Base-by-base conservation (phyloP, 2,113 vertebrate species). In the Hippocampus abdominalis region DNA sequence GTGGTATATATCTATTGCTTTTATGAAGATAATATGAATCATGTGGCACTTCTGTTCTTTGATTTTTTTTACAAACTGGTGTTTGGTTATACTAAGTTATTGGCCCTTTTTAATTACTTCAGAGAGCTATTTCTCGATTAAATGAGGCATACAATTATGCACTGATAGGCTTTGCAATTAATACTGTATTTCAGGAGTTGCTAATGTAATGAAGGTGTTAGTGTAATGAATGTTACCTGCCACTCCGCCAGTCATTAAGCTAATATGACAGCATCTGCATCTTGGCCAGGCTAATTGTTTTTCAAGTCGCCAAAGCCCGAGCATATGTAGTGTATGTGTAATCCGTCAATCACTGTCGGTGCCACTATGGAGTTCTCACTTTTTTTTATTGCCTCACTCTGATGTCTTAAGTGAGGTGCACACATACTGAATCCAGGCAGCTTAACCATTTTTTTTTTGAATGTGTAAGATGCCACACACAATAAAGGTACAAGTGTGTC, bases 221-320 rank as follows among this genome's bases (percentile, higher is more conserved):
- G 69, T 68, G 67, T 86, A 84, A 90, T 89, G 86, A 85, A 87
- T 87, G 75, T 77, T 81, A 86, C 82, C 77, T 86, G 82, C 80
- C 87, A 88, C 78, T 70, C 27, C 72, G 25, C 66, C 57, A 57
- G 74, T 86, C 82, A 90, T 87, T 86, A 83, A 77, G 76, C 76
- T 82, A 78, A 77, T 67, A 79, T 79, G 84, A 77, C 69, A 42
- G 62, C 79, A 72, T 87, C 49, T 74, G 76, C 64, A 78, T 77
- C 73, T 42, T 32, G 71, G 78, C 72, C 75, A 79, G 59, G 71
- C 81, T 86, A 85, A 90, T 84, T 87, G 81, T 84, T 84, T 85
- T 82, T 29, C 64, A 56, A 73, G 66, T 78, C 51, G 61, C 57
- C 76, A 60, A 80, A 73, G 64, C 62, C 46, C 39, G 64, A 79